Evolutionary conservation across 2,113 vertebrate species (phyloP), one percentile per base, ranked within the genome.

Genomic region (Maccullochella peelii): DNA sequence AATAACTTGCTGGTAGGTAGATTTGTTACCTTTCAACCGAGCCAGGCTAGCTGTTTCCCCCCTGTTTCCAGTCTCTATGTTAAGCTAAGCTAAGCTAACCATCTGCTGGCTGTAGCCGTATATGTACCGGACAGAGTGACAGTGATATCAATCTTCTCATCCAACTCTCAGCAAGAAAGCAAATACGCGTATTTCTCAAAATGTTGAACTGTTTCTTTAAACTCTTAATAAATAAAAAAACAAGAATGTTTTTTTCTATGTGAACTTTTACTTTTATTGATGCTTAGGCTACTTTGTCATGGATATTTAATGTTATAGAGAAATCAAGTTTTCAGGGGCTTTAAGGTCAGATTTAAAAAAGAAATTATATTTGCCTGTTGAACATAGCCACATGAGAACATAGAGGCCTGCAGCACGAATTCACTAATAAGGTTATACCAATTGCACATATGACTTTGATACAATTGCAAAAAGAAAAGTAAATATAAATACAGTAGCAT

Each of bases 361-460:
- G 0, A 33, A 50, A 18, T n/a, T 2, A 10, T 21, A 36, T 83
- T 72, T 49, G 8, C 27, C 30, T 47, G 55, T 67, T 58, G 57
- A 83, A 61, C 6, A 77, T 9, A 54, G 38, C 67, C 44, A 69
- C 18, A 63, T 49, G 57, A 18, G 18, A 80, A 52, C 25, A 78
- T 25, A 59, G 23, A 67, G 40, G 16, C 68, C 69, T 67, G 54
- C 20, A 55, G 58, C 71, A 50, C 38, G 33, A 47, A 57, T 4
- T 25, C 42, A 40, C 15, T 54, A 18, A 78, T 63, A 36, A 54
- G 15, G 72, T 50, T 27, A 52, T 63, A 33, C 5, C 23, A 42
- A 14, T 61, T 67, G 25, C 74, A 52, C 9, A 20, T 6, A 71
- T 58, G 14, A 74, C 30, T 57, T 23, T 36, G 9, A 12, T 5